These are phyloP conservation scores for Molothrus ater DNA, from an alignment of 2,797 vertebrate genomes.

Conservation along the genomic window DNA sequence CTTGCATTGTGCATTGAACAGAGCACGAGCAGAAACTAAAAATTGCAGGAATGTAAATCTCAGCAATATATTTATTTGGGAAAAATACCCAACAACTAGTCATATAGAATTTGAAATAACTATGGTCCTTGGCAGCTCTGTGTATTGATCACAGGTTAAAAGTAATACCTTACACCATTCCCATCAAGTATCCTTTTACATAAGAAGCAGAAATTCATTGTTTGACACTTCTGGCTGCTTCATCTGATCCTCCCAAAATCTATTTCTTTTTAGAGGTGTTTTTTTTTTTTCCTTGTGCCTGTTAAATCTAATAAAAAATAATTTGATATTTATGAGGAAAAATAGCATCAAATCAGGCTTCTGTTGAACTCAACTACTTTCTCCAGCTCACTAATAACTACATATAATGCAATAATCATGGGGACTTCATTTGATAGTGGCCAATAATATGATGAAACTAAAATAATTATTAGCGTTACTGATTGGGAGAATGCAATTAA, in stretches of 20 bases:
- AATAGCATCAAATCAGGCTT: background rate
- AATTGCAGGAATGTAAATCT: background rate
- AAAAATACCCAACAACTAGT: background rate
- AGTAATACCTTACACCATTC: background rate
- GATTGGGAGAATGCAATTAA: background rate
- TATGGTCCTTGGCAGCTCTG: background rate
- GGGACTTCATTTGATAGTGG: background rate
- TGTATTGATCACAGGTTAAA: background rate
- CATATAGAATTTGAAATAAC: background rate
- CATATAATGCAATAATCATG: background rate
- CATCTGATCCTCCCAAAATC: background rate
- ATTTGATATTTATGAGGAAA: background rate
- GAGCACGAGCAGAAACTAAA: background rate
- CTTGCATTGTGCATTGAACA: background rate
- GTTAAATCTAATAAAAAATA: background rate
- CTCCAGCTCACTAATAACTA: background rate
- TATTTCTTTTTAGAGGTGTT: background rate
- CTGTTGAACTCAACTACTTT: background rate
- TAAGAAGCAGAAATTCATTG: background rate
- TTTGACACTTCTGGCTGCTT: background rate
- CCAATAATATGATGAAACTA: background rate
- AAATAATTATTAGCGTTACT: background rate
- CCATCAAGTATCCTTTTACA: background rate
- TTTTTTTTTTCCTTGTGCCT: background rate
- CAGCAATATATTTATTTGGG: background rate